These are phyloP conservation scores for Drosophila colorata DNA, from an alignment of 2,888 invertebrate genomes.

Conservation along the genomic window DNA sequence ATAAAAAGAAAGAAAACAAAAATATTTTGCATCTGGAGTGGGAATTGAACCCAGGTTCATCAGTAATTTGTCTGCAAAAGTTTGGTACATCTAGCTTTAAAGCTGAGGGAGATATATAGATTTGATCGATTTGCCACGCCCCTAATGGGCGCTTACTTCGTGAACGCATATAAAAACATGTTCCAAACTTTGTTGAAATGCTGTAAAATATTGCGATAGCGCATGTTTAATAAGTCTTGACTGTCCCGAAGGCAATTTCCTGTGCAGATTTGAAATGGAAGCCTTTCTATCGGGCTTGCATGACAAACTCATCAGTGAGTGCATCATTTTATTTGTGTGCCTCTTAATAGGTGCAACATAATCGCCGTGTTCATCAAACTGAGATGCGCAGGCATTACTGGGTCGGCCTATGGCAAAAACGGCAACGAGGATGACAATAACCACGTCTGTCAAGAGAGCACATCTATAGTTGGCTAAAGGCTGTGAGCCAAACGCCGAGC, in stretches of 20 bases:
- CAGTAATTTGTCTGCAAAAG: too few relatives aligned
- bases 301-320: not conserved
- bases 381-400: slow-evolving; percentile 4
- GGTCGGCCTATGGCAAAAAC: not conserved
- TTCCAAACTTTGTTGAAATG: too few relatives aligned
- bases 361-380: slow-evolving; percentile 44
- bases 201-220: too few relatives aligned
- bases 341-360: slow-evolving; percentile 45
- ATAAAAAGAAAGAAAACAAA: too few relatives aligned
- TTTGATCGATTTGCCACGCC: too few relatives aligned
- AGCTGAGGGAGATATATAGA: too few relatives aligned
- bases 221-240: not conserved
- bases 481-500: slow-evolving; percentile 4
- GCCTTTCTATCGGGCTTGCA: not conserved
- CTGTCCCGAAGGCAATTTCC: not conserved
- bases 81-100: too few relatives aligned
- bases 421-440: slow-evolving; percentile 12
- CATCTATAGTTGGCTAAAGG: not conserved
- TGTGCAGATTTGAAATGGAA: not conserved
- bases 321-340: slow-evolving; percentile 10
- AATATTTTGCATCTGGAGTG: too few relatives aligned
- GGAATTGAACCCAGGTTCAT: too few relatives aligned
- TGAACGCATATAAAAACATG: too few relatives aligned
- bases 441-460: slow-evolving; percentile 11
- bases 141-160: too few relatives aligned